Conservation (phyloP, 2,797 vertebrate species). For the Craterocephalus amniculus region DNA sequence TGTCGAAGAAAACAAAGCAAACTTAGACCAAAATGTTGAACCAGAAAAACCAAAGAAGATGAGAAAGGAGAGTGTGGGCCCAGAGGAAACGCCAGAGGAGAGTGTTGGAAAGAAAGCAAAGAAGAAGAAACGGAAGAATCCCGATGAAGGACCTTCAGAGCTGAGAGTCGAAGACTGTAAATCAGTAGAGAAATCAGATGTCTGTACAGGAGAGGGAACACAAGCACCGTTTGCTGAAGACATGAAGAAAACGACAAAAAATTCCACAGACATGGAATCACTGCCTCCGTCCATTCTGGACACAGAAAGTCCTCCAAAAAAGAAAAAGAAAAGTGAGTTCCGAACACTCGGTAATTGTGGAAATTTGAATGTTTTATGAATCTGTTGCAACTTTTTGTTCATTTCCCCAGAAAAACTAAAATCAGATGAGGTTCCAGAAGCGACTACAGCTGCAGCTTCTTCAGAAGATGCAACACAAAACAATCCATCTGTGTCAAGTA, state of each 20-base stretch:
- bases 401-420: constrained; percentile 64
- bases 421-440: constrained; percentile 35
- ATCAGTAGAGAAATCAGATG: not conserved
- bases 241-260: constrained; percentile 49
- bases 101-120: constrained; percentile 31
- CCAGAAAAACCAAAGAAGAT: constrained; percentile 22
- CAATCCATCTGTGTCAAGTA: constrained; percentile 13
- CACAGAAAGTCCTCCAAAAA: constrained; percentile 23
- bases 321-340: constrained; percentile 79
- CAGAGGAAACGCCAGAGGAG: constrained; percentile 18
- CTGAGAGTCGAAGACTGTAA: constrained; percentile 2
- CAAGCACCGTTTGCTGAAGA: constrained; percentile 1
- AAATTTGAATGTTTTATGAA: not conserved
- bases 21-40: not conserved
- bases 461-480: constrained; percentile 3
- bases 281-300: constrained; percentile 15
- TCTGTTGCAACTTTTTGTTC: constrained; percentile 5
- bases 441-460: constrained; percentile 8
- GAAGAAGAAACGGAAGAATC: constrained; percentile 20
- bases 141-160: constrained; percentile 11
- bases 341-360: rapidly evolving
- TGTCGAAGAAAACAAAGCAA: constrained; percentile 1
- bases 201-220: not conserved
- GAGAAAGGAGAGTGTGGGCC: not conserved
- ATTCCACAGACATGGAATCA: not conserved